Conservation (phyloP, 2,888 invertebrate species). For the Tridacna crocea region DNA sequence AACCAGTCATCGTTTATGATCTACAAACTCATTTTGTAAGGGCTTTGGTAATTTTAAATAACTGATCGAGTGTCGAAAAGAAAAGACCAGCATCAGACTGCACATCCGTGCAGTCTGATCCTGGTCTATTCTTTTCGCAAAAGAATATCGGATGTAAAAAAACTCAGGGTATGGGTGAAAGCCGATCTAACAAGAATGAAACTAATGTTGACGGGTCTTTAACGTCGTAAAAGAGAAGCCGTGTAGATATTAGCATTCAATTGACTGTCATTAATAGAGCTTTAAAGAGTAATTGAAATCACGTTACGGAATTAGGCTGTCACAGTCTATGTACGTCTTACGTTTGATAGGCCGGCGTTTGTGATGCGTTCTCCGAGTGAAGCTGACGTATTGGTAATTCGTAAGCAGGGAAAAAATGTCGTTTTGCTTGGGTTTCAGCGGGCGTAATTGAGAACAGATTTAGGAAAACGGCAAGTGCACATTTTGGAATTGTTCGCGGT, state of each 20-base stretch:
- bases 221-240: constrained; percentile 13
- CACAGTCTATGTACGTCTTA: constrained; percentile 25
- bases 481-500: constrained; percentile 19
- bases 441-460: constrained; percentile 52
- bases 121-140: neutral
- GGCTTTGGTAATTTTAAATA: too few species aligned
- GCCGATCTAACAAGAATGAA: constrained; percentile 29
- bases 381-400: constrained; percentile 44
- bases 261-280: constrained; percentile 62
- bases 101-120: neutral
- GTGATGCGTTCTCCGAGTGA: constrained; percentile 28
- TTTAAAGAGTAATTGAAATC: constrained; percentile 68
- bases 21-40: too few species aligned
- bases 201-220: constrained; percentile 42
- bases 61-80: too few species aligned
- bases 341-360: constrained; percentile 10
- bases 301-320: constrained; percentile 56
- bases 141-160: neutral
- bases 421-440: constrained; percentile 36
- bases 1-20: too few species aligned
- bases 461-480: constrained; percentile 35
- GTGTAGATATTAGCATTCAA: constrained; percentile 7
- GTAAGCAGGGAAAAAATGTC: constrained; percentile 37
- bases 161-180: neutral
- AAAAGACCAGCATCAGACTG: neutral